A percentile compares a stretch with the other conserved stretches of the same genome.
These are phyloP conservation scores for Calcarius lapponicus DNA, from an alignment of 2,797 vertebrate species.

Conservation along the genomic window DNA sequence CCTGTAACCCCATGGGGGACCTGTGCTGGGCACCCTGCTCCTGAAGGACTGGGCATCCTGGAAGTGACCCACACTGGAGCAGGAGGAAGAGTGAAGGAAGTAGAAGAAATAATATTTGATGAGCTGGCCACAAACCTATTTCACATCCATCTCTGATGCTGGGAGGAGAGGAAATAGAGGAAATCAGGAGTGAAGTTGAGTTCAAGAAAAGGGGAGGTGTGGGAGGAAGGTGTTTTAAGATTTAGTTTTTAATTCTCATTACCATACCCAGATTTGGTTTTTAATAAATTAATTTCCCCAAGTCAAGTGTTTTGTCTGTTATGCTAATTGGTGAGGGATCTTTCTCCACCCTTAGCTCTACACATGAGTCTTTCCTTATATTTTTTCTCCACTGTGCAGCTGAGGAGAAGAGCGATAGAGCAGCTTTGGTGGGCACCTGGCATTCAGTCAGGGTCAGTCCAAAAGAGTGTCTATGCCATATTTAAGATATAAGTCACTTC, in stretches of 20 bases:
- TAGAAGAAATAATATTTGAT: not conserved
- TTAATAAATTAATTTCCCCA: not conserved
- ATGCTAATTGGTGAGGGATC: not conserved
- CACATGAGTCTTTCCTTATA: not conserved
- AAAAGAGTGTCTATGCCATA: not conserved
- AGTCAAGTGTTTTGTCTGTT: accelerated
- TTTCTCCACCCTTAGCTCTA: not conserved
- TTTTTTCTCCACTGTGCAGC: not conserved
- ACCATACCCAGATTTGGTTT: not conserved
- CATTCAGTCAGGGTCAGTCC: not conserved
- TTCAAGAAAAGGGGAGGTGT: not conserved
- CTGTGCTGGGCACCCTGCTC: not conserved
- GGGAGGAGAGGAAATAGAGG: not conserved
- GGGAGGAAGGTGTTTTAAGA: not conserved
- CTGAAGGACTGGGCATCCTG: not conserved
- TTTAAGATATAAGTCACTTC: not conserved
- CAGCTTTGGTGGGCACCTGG: not conserved
- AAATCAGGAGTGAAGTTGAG: not conserved
- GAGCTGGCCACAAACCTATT: not conserved
- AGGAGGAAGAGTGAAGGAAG: not conserved
- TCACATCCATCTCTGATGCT: no score
- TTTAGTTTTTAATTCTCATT: not conserved
- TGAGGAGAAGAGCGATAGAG: not conserved
- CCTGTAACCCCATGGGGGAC: accelerated
- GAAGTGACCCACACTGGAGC: not conserved